A percentile compares a stretch with the other conserved stretches of the same genome.
Conservation (phyloP, 2,113 vertebrate species). For the Arothron firmamentum region DNA sequence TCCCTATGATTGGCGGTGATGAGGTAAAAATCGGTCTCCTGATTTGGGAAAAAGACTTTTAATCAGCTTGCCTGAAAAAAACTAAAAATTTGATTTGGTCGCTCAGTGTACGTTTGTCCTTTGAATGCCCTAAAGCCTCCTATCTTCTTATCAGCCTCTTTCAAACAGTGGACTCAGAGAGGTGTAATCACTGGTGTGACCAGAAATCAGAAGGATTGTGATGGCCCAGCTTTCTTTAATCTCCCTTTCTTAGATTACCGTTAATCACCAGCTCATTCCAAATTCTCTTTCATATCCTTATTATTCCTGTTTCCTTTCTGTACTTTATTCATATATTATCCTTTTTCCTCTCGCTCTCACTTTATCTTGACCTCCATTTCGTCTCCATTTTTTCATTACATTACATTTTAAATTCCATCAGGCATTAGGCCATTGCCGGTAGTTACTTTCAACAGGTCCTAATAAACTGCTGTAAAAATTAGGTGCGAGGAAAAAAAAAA, state of each 20-base stretch:
- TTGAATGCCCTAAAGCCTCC: conserved; percentile 1
- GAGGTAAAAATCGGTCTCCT: too few species aligned
- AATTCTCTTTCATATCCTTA: conserved; percentile 48
- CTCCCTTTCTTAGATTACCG: conserved; percentile 36
- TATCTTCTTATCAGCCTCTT: conserved; percentile 26
- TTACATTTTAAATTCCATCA: too few species aligned
- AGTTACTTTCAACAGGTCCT: too few species aligned
- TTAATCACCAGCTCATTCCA: conserved; percentile 54
- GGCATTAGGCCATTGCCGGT: too few species aligned
- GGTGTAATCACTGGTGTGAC: conserved; percentile 44
- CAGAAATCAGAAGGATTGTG: conserved; percentile 27
- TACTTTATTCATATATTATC: conserved; percentile 29
- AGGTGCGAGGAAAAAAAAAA: too few species aligned
- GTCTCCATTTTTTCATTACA: not conserved
- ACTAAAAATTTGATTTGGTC: not conserved
- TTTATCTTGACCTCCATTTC: conserved; percentile 17
- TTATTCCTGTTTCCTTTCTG: conserved; percentile 39
- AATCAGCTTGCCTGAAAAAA: too few species aligned
- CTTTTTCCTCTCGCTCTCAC: conserved; percentile 12
- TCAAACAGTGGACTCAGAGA: conserved; percentile 24
- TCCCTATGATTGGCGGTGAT: too few species aligned
- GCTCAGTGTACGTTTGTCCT: conserved; percentile 5
- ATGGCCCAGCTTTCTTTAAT: conserved; percentile 37
- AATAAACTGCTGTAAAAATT: too few species aligned
- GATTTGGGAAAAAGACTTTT: too few species aligned